A percentile compares a stretch with the other conserved stretches of the same genome.
phyloP scores from a whole-genome alignment of 2,888 invertebrate species.

The Drosophila anomalata region DNA sequence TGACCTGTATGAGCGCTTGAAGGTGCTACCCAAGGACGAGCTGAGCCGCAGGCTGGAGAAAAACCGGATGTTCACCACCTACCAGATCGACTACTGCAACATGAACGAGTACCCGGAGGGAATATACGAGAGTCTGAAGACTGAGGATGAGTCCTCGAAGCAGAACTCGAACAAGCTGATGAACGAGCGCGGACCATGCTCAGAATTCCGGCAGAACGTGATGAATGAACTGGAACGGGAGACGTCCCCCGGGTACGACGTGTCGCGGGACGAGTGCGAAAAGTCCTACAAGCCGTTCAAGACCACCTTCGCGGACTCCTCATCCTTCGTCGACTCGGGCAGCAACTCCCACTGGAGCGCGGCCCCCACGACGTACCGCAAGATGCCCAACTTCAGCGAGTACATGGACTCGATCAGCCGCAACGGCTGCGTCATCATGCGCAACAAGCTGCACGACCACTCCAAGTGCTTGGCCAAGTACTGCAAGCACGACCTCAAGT shows the following conservation, averaged over 20 bases:
- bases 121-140: conserved; percentile 75
- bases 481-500: conserved; percentile 77
- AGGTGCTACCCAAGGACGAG: conserved; percentile 85
- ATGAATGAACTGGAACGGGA: conserved; percentile 71
- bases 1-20: conserved; percentile 85
- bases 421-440: conserved; percentile 81
- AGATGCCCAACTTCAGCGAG: conserved; percentile 77
- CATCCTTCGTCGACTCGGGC: conserved; percentile 71
- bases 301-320: conserved; percentile 72
- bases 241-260: conserved; percentile 37
- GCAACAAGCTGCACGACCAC: conserved; percentile 82
- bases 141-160: conserved; percentile 65
- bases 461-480: conserved; percentile 78
- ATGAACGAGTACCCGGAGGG: conserved; percentile 81
- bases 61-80: conserved; percentile 86
- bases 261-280: conserved; percentile 64
- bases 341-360: conserved; percentile 80
- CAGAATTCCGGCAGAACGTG: conserved; percentile 75
- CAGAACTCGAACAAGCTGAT: conserved; percentile 59
- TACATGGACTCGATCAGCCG: conserved; percentile 83
- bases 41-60: conserved; percentile 85
- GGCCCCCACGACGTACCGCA: conserved; percentile 60
- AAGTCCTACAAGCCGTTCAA: conserved; percentile 78
- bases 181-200: conserved; percentile 68
- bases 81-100: conserved; percentile 86